A percentile compares a stretch with the other conserved stretches of the same genome.
phyloP scores from a whole-genome alignment of 2,113 vertebrate species.

The Neopipo cinnamomea region DNA sequence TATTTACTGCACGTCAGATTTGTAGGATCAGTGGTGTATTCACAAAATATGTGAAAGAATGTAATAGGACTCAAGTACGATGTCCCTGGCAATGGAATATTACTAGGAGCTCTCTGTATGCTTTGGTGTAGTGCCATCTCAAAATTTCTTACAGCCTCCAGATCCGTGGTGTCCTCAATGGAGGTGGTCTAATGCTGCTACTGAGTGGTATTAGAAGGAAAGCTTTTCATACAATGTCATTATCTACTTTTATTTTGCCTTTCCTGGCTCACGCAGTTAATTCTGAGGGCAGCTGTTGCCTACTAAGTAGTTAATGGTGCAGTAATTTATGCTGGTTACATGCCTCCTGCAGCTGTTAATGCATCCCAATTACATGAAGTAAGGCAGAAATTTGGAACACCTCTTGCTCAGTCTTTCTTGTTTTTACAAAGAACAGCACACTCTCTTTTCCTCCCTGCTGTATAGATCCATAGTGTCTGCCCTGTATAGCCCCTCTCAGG shows the following conservation, averaged over 20 bases:
- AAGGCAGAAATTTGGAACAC: background rate
- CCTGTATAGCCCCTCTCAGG: background rate
- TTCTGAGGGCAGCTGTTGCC: background rate
- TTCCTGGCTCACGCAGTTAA: background rate
- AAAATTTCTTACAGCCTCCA: background rate
- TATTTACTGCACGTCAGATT: background rate
- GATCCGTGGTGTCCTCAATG: background rate
- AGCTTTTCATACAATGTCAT: background rate
- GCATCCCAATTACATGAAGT: background rate
- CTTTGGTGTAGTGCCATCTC: background rate
- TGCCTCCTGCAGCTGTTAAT: background rate
- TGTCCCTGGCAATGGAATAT: background rate
- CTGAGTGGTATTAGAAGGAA: background rate
- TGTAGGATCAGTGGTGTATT: background rate
- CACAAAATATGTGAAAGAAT: background rate
- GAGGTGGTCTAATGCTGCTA: background rate
- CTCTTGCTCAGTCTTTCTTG: background rate
- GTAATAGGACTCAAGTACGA: background rate
- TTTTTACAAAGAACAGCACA: background rate
- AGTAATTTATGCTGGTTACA: background rate
- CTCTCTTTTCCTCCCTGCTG: background rate
- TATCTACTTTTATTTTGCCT: background rate
- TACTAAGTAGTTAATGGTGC: background rate
- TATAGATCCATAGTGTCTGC: background rate
- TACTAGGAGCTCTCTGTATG: background rate